These are phyloP conservation scores for Riparia riparia DNA, from an alignment of 2,113 vertebrate genomes.

Conservation along the genomic window DNA sequence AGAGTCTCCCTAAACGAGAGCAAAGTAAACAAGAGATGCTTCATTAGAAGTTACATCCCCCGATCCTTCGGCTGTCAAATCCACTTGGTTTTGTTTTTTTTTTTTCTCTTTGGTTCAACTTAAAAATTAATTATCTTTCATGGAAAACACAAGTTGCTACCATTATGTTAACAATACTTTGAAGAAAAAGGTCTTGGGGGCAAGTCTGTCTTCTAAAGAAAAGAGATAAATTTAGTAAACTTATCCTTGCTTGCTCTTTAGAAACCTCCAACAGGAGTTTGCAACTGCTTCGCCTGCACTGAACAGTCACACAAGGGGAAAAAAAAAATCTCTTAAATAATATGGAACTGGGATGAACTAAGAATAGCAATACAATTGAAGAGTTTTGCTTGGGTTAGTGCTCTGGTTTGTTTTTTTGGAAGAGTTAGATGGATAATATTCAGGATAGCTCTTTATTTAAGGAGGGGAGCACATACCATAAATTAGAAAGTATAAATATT, in stretches of 20 bases:
- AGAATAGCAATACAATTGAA: background rate
- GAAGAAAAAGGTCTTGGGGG: background rate
- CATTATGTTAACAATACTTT: background rate
- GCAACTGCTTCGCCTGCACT: background rate
- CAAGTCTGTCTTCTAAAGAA: background rate
- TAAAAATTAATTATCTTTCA: background rate
- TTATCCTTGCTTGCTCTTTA: background rate
- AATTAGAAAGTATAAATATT: constrained; percentile 47
- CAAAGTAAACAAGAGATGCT: background rate
- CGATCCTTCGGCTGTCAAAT: background rate
- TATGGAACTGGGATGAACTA: background rate
- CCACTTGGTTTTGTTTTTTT: background rate
- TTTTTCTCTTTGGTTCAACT: background rate
- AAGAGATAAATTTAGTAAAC: background rate
- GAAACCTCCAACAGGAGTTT: background rate
- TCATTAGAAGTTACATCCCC: background rate
- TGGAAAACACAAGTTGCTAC: background rate
- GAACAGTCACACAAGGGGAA: background rate
- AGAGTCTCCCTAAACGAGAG: background rate
- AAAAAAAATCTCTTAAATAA: background rate
- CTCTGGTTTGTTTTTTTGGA: background rate
- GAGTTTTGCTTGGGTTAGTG: background rate
- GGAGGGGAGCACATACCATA: background rate
- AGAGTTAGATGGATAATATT: constrained; percentile 1
- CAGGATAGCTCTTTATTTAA: constrained; percentile 26